Percentiles rank a stretch among this genome's conserved stretches.
phyloP scores from a whole-genome alignment of 2,888 invertebrate species.

The Agrenia bidenticulata region DNA sequence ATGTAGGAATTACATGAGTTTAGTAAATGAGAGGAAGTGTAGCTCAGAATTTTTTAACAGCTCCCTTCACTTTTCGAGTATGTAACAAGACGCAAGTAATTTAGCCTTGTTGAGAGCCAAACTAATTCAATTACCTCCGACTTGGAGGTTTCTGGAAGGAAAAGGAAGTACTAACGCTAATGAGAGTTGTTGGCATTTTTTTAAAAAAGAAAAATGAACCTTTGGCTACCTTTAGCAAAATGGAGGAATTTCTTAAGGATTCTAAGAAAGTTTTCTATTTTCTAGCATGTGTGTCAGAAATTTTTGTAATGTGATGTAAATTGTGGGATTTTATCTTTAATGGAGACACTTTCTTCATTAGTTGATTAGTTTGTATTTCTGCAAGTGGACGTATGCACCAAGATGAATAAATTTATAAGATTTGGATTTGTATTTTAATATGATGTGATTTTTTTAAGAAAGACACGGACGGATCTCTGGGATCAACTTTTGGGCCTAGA shows the following conservation, averaged over 20 bases:
- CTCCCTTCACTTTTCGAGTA: background rate
- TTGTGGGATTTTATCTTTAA: background rate
- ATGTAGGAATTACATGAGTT: constrained; percentile 1
- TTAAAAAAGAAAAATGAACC: too few species aligned
- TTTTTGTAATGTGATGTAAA: background rate
- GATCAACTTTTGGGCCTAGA: background rate
- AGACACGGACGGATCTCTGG: background rate
- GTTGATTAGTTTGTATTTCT: background rate
- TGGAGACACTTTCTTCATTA: background rate
- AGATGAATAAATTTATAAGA: too few species aligned
- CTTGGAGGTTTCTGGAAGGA: background rate
- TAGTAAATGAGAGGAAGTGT: constrained; percentile 16
- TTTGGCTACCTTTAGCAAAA: too few species aligned
- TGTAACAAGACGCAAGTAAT: constrained; percentile 10
- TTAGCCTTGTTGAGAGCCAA: constrained; percentile 13
- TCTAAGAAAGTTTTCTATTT: too few species aligned
- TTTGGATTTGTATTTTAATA: too few species aligned
- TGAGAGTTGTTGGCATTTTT: constrained; percentile 4
- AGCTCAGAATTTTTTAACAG: constrained; percentile 12
- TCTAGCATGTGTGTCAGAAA: background rate
- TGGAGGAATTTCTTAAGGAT: too few species aligned
- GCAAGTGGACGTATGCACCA: too few species aligned
- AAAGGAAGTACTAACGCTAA: background rate
- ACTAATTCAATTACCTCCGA: background rate
- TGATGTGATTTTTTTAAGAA: too few species aligned